Base-by-base conservation (phyloP, 2,888 invertebrate species). In the Papilio gigon region DNA sequence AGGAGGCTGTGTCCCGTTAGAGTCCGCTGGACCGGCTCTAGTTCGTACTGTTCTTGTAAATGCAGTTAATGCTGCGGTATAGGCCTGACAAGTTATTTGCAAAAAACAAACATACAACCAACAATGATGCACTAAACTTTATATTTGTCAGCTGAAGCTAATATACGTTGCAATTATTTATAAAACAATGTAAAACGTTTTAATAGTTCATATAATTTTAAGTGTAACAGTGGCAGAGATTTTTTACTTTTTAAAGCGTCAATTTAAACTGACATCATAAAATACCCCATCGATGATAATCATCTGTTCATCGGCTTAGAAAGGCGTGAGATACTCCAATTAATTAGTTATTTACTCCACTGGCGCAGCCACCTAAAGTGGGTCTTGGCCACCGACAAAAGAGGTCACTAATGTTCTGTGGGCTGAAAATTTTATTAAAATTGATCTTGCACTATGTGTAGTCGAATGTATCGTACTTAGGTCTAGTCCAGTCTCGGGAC, bases 31-130 rank as follows among this genome's bases (percentile, higher is more conserved):
- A 84, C 79, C 73, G 68, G 73, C 84, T 83, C 80, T 74, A 71
- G 73, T 72, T 79, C 76, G 84, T 87, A 88, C 89, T 88, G 89
- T 88, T 85, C 85, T 85, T 87, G 84, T 90, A 90, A 90, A 90
- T 90, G 89, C 87, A 86, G 88, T 86, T 86, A 88, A 88, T 89
- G 82, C 84, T 81, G 84, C 80, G 77, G 79, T 80, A 81, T 83
- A 77, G 81, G 65, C 42, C 53, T 74, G 70, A 72, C 63, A 71
- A 74, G 74, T 75, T 79, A 78, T 79, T 79, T 74, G 78, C 80
- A 74, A 78, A 75, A 83, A 81, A 53, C 71, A 66, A 20, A 1
- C 42, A 62, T 76, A 63, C 82, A 74, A 66, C 65, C 8, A 47
- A 75, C 70, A 40, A 64, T 8, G 62, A 74, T 84, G 85, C 80